Base-by-base conservation (phyloP, 2,888 invertebrate species). In the Epistrophella euchroma region DNA sequence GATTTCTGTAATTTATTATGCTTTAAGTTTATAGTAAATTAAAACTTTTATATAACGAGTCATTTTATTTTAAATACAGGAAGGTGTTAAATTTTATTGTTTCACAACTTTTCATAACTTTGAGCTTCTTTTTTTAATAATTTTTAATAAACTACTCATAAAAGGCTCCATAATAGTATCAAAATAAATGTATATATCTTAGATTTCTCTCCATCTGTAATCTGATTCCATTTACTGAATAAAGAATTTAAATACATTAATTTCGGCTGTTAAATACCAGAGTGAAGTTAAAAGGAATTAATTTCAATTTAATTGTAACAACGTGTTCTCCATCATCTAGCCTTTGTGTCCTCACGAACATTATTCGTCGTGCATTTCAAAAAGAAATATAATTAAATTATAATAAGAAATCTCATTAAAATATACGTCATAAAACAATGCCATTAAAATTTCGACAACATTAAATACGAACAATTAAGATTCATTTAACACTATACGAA, bases 381-480 rank as follows among this genome's bases (percentile, higher is more conserved):
- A 32, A 37, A 35, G 2, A 28, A 66, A 60, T 45, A 40, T 22
- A 47, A 43, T 52, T 56, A 35, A 50, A 52, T 52, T 56, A 45
- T 22, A 50, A 47, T 60, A 55, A 50, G 50, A 70, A 55, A 75
- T 83, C 84, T 78, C 84, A 79, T 84, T 84, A 75, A 60, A 78
- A 74, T 64, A 70, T 43, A 40, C 25, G 43, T 62, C 68, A 68
- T 68, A 52, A 68, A 84, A 70, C 78, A 70, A 74, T 66, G 37
- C 56, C 64, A 83, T 83, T 68, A 62, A 78, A 77, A 74, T 83
- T 83, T 83, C 83, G 68, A 77, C 78, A 78, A 70, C 70, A 83
- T 83, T 74, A 83, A 83, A 74, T 62, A 4, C 55, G 64, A 74
- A 74, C 83, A 78, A 78, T 73, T 7, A 4, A 73, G 70, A 60